These are phyloP conservation scores for Agrotis clavis DNA, from an alignment of 2,888 invertebrate species.

Conservation along the genomic window DNA sequence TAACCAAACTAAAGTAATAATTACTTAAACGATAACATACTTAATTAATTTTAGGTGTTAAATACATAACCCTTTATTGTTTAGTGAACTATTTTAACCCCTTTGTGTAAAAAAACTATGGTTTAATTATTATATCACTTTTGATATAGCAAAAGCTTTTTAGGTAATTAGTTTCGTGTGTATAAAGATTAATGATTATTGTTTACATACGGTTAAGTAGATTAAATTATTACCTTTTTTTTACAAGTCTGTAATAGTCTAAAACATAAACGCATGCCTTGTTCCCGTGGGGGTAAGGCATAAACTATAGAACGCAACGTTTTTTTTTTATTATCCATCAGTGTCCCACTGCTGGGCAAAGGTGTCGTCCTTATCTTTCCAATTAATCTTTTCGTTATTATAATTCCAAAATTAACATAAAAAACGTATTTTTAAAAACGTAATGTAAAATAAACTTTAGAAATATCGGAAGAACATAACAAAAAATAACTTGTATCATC, in stretches of 20 bases:
- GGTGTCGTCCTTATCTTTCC: no score
- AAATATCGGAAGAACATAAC: no score
- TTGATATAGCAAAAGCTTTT: constrained; percentile 33
- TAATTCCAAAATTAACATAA: no score
- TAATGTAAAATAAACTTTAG: no score
- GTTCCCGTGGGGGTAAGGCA: neutral
- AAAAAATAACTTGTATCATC: neutral
- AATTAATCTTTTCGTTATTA: no score
- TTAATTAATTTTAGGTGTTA: constrained; percentile 35
- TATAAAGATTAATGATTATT: constrained; percentile 49
- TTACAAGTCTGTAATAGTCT: no score
- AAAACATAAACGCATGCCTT: neutral
- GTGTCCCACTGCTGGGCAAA: no score
- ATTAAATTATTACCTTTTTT: constrained; percentile 18
- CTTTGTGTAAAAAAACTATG: constrained; percentile 5
- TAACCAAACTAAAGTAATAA: constrained; percentile 6
- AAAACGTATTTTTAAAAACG: no score
- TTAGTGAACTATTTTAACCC: constrained; percentile 16
- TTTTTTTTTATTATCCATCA: no score
- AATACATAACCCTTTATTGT: constrained; percentile 8
- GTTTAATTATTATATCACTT: constrained; percentile 41
- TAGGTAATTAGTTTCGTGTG: constrained; percentile 19
- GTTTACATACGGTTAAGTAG: neutral
- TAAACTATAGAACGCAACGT: neutral
- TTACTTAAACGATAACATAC: constrained; percentile 21